Evolutionary conservation across 2,113 vertebrate species (phyloP), one percentile per base, ranked within the genome.

Genomic region (Okapia johnstoni): DNA sequence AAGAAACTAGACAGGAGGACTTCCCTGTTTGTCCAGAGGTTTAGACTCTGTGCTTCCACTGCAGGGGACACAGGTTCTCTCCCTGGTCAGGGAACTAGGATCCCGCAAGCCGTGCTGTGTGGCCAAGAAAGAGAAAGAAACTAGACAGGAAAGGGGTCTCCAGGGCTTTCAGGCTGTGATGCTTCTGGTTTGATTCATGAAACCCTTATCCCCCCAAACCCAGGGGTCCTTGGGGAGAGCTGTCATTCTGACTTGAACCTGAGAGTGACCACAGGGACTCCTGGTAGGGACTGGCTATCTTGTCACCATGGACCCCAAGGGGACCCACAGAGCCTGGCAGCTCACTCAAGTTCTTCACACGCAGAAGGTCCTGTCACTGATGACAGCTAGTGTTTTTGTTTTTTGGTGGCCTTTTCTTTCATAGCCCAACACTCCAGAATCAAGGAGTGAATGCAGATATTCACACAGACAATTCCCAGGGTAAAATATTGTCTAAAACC

Each of bases 351-450:
- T 50, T 77, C 92, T 93, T 73, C 30, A 7, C 25, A 43, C 23
- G 61, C 33, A 19, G 36, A 60, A 83, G 58, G 57, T 23, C 85
- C 93, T 77, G n/a, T 86, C 60, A 86, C 77, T 50, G 40, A 40
- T 3, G 30, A 83, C n/a, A 92, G 30, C 30, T 43, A 60, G n/a
- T 40, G 10, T 36, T 40, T 70, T 12, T 23, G 26, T 23, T 80
- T 52, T 66, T 48, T 36, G 76, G 73, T 26, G 87, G 80, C 25
- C 63, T 88, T 88, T 87, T 73, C 46, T 60, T 90, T 97, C 19
- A 30, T 33, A 14, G 55, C 10, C 46, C 40, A 7, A 7, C 40
- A 83, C 43, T 76, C 14, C 28, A 66, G 84, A 88, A 86, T 40
- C 52, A 94, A 93, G 48, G 36, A 33, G 60, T 92, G 92, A 46